Evolutionary conservation across 2,797 vertebrate genomes (phyloP).

Genomic region (Diplodus puntazzo): DNA sequence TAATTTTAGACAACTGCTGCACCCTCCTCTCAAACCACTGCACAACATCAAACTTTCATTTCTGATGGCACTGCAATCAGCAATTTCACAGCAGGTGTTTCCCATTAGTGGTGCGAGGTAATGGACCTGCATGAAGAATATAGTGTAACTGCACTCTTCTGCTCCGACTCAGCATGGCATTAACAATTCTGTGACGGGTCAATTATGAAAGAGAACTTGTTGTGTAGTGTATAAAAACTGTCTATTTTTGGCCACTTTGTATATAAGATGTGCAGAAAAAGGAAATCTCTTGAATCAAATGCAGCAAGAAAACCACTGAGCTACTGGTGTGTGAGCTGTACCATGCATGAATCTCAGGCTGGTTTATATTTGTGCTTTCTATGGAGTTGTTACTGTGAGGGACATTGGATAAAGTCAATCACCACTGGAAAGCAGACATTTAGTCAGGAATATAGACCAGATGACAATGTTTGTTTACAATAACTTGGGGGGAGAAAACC

Average conservation of each 20-base stretch:
- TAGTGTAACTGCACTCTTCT: not conserved
- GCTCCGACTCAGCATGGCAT: not conserved
- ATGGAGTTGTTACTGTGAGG: not conserved
- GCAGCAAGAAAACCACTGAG: not conserved
- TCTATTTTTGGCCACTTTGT: not conserved
- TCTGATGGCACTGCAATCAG: not conserved
- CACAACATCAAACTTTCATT: not conserved
- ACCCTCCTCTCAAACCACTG: not conserved
- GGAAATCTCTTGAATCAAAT: not conserved
- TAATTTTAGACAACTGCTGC: constrained; percentile 2
- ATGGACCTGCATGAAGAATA: not conserved
- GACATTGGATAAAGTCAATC: not conserved
- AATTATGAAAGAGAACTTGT: not conserved
- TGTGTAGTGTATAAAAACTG: not conserved
- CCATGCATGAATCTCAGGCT: not conserved
- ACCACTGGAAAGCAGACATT: not conserved
- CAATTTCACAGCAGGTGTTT: constrained; percentile 16
- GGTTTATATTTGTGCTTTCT: not conserved
- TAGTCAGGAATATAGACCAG: not conserved
- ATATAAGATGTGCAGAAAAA: not conserved
- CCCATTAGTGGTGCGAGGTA: not conserved
- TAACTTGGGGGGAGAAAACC: too few relatives aligned
- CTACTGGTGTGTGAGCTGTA: not conserved
- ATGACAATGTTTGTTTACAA: too few relatives aligned
- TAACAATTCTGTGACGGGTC: not conserved